Evolutionary conservation across 2,797 vertebrate genomes (phyloP).

Genomic region (Hydrocynus forskahlii): DNA sequence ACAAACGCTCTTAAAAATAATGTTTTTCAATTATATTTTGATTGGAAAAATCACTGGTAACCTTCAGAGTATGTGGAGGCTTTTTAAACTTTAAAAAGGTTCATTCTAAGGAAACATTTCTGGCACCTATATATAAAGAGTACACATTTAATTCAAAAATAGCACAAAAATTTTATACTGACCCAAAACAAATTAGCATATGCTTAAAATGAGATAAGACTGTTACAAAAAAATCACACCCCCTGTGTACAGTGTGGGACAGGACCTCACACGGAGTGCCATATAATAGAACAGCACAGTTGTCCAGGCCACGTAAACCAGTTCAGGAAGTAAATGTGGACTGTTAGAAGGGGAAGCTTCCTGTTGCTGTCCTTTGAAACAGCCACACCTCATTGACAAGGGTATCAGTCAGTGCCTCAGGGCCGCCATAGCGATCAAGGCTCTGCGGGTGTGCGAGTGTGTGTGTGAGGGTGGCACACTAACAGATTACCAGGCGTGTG

Average conservation of each 20-base stretch:
- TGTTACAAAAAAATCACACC: background rate
- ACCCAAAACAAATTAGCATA: background rate
- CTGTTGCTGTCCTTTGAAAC: conserved; percentile 71
- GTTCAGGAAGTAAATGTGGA: conserved; percentile 50
- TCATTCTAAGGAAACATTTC: no score
- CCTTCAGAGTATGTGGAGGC: background rate
- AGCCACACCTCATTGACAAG: conserved; percentile 70
- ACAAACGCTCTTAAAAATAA: no score
- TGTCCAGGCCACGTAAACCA: conserved; percentile 26
- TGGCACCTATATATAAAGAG: no score
- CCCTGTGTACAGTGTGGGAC: background rate
- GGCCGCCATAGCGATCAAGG: conserved; percentile 32
- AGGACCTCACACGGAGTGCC: conserved; percentile 17
- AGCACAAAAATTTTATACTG: background rate
- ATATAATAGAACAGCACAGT: conserved; percentile 32
- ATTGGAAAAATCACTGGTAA: background rate
- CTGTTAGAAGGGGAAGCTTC: conserved; percentile 60
- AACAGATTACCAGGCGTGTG: conserved; percentile 47
- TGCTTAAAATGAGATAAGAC: background rate
- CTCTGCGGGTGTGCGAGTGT: conserved; percentile 10
- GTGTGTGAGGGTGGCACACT: conserved; percentile 21
- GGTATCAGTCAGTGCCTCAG: conserved; percentile 9
- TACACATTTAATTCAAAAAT: background rate
- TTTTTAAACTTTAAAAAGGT: no score
- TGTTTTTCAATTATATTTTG: background rate